phyloP scores from a whole-genome alignment of 2,888 invertebrate genomes.

The Coenonympha glycerion region DNA sequence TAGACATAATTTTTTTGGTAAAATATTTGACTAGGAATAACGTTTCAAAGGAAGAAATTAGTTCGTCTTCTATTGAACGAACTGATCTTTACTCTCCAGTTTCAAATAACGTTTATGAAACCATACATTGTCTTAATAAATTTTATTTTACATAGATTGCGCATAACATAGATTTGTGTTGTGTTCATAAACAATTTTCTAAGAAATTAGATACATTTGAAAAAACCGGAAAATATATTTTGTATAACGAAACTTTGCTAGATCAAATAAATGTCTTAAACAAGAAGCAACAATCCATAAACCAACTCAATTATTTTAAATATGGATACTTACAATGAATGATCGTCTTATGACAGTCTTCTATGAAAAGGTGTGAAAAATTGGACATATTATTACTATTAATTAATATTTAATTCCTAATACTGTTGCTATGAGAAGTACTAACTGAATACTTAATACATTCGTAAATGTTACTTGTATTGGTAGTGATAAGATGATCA shows the following conservation, averaged over 20 bases:
- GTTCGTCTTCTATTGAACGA: neutral
- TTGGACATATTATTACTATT: neutral
- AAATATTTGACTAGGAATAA: constrained; percentile 15
- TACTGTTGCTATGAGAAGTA: neutral
- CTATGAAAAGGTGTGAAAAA: constrained; percentile 1
- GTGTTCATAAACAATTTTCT: no score
- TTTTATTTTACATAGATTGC: neutral
- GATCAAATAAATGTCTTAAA: no score
- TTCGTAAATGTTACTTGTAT: no score
- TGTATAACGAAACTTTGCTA: no score
- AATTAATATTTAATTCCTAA: neutral
- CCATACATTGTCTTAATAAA: neutral
- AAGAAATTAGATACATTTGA: no score
- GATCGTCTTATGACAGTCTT: neutral
- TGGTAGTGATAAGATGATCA: no score
- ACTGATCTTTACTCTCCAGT: no score
- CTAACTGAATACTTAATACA: neutral
- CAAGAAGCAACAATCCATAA: neutral
- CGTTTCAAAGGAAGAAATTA: neutral
- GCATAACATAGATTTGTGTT: no score
- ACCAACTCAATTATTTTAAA: neutral
- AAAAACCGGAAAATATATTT: no score
- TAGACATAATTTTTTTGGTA: constrained; percentile 15
- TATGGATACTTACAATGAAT: neutral
- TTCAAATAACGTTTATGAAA: neutral